Evolutionary conservation across 2,113 vertebrate species (phyloP).

Genomic region (Gavia stellata): DNA sequence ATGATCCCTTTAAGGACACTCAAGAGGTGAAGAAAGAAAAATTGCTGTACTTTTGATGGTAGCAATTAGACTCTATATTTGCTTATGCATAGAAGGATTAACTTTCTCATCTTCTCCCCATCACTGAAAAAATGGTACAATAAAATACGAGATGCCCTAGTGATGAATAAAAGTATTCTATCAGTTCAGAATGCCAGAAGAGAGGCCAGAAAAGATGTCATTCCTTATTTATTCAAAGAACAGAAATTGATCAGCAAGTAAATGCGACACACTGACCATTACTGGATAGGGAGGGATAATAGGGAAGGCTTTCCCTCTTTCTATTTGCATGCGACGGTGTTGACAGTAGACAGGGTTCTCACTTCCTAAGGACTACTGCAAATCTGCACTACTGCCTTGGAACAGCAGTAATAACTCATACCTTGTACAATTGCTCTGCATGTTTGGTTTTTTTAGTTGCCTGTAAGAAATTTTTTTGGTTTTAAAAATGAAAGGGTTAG

Average conservation of each 20-base stretch:
- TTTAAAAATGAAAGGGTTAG: neutral
- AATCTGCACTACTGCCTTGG: neutral
- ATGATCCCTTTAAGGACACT: constrained; percentile 42
- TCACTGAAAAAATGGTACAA: neutral
- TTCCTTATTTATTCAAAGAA: neutral
- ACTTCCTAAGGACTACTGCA: neutral
- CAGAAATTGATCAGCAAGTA: neutral
- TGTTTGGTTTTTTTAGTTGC: neutral
- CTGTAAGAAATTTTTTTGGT: neutral
- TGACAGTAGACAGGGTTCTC: neutral
- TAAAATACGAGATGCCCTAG: neutral
- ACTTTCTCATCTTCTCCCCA: neutral
- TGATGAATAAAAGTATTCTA: constrained; percentile 1
- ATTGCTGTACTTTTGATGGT: neutral
- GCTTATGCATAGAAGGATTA: neutral
- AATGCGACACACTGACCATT: neutral
- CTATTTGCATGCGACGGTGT: neutral
- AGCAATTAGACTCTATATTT: neutral
- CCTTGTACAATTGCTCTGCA: neutral
- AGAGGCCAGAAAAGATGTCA: neutral
- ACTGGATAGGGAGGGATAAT: neutral
- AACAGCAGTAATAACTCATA: neutral
- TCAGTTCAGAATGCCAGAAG: neutral
- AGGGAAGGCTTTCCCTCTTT: neutral
- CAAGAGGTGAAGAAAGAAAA: constrained; percentile 29